A percentile compares a stretch with the other conserved stretches of the same genome.
phyloP scores from a whole-genome alignment of 2,113 vertebrate species.

The Scytalopus superciliaris region DNA sequence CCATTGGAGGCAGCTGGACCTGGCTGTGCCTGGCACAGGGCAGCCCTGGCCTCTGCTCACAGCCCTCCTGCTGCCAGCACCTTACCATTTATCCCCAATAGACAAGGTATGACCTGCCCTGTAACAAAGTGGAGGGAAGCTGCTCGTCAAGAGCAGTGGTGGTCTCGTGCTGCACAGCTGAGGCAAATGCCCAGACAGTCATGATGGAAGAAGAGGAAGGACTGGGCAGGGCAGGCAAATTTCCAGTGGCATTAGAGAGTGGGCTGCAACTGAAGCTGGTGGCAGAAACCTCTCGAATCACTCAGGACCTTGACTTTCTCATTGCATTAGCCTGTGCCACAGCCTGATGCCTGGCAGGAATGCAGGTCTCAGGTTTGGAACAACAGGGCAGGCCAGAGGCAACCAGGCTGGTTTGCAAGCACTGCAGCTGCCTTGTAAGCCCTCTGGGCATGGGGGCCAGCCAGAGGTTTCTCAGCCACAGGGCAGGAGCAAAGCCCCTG shows the following conservation, averaged over 20 bases:
- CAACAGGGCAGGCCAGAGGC: not conserved
- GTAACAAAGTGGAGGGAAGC: not conserved
- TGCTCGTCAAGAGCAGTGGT: not conserved
- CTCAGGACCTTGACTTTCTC: not conserved
- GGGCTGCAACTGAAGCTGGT: not conserved
- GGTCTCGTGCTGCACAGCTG: not conserved
- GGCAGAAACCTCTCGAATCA: not conserved
- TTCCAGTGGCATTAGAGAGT: not conserved
- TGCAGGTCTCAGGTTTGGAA: not conserved
- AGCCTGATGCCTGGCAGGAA: not conserved
- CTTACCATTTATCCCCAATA: not conserved
- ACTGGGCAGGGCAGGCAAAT: not conserved
- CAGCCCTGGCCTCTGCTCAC: not conserved
- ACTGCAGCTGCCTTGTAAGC: not conserved
- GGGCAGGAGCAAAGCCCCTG: not conserved
- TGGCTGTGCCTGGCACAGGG: not conserved
- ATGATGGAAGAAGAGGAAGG: not conserved
- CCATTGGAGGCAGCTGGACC: not conserved
- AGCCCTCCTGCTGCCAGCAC: not conserved
- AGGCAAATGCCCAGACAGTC: not conserved
- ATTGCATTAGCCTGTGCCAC: rapidly evolving
- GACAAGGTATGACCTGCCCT: not conserved
- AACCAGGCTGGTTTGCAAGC: not conserved
- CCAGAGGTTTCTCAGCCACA: not conserved
- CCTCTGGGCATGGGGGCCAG: not conserved